Percentiles rank a stretch among this genome's conserved stretches.
These are phyloP conservation scores for Centrocercus urophasianus DNA, from an alignment of 2,113 vertebrate genomes.

Conservation along the genomic window DNA sequence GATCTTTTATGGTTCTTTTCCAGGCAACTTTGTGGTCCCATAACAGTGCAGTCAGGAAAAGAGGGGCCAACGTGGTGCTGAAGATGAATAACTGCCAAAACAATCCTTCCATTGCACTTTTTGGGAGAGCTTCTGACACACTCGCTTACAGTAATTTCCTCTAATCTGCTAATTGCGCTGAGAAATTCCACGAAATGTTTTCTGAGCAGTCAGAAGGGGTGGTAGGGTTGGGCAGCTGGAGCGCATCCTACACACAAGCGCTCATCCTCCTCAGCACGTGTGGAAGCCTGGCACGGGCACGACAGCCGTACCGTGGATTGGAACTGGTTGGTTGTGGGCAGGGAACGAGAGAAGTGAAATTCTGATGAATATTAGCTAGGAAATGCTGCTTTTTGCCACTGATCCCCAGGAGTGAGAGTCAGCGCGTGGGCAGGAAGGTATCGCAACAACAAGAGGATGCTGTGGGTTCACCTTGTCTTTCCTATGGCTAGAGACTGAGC, in stretches of 20 bases:
- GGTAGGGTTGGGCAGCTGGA: neutral
- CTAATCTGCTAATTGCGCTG: neutral
- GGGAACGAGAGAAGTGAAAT: neutral
- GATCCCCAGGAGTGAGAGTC: too few relatives aligned
- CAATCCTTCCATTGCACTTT: neutral
- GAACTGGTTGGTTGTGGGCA: neutral
- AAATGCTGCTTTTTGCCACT: neutral
- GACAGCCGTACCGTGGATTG: neutral
- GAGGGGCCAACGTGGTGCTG: neutral
- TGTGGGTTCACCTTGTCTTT: neutral
- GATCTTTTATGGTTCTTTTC: neutral
- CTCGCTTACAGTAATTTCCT: neutral
- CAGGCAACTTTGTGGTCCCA: neutral
- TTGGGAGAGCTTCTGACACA: neutral
- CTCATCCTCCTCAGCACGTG: neutral
- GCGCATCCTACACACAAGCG: neutral
- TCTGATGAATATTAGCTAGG: neutral
- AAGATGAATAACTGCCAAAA: neutral
- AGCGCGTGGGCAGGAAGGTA: neutral
- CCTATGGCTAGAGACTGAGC: neutral
- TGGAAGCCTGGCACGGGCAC: accelerated
- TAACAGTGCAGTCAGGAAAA: neutral
- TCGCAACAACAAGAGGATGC: neutral
- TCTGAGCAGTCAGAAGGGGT: neutral
- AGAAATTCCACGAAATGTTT: neutral